phyloP scores from a whole-genome alignment of 2,888 invertebrate species.

The Anticlea derivata region DNA sequence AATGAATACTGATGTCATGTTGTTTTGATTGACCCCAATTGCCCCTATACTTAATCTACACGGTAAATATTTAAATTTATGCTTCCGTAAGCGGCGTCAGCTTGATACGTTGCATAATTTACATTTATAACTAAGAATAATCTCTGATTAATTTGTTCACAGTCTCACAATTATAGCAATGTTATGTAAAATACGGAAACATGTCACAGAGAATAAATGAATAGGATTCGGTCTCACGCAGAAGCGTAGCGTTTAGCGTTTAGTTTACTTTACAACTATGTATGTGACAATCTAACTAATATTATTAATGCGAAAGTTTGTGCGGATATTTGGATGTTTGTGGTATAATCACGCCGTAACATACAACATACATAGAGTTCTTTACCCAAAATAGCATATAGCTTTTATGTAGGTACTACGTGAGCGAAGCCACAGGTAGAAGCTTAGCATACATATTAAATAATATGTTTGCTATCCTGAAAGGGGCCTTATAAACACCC shows the following conservation, averaged over 20 bases:
- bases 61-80: constrained; percentile 26
- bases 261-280: too few relatives aligned
- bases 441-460: too few relatives aligned
- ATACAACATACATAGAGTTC: too few relatives aligned
- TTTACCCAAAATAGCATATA: too few relatives aligned
- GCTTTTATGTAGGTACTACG: too few relatives aligned
- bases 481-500: too few relatives aligned
- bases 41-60: constrained; percentile 5
- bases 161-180: constrained; percentile 19
- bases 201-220: constrained; percentile 21
- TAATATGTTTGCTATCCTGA: too few relatives aligned
- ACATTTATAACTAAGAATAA: constrained; percentile 18
- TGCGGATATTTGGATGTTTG: too few relatives aligned
- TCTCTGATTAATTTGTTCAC: constrained; percentile 21
- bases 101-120: constrained; percentile 16
- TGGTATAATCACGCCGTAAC: too few relatives aligned
- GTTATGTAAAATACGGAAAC: constrained; percentile 33
- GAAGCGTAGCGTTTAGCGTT: constrained; percentile 10
- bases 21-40: constrained; percentile 21
- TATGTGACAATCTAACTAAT: too few relatives aligned
- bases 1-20: constrained; percentile 1
- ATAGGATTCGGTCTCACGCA: background rate
- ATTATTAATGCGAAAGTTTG: too few relatives aligned
- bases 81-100: constrained; percentile 10
- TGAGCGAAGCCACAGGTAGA: too few relatives aligned